Conservation (phyloP, 2,888 invertebrate genomes). For the Idaea dimidiata region DNA sequence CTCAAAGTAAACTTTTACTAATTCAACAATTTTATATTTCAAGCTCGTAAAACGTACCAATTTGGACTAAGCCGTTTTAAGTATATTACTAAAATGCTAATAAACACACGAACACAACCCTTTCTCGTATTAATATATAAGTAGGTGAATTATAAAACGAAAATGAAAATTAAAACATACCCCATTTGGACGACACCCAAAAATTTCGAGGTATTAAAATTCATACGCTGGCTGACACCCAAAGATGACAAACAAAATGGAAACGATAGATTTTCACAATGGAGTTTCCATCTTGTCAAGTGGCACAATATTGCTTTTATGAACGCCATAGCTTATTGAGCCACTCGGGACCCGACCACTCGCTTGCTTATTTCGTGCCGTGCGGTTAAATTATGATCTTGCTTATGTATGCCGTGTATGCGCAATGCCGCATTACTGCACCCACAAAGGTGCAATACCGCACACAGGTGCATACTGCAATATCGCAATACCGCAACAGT, state of each 20-base stretch:
- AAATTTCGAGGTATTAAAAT: slow-evolving; percentile 32
- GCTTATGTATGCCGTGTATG: no score
- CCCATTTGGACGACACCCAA: slow-evolving; percentile 29
- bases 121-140: neutral
- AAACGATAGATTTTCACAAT: slow-evolving; percentile 25
- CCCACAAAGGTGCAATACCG: no score
- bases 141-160: neutral
- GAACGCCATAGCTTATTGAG: slow-evolving; percentile 12
- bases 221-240: slow-evolving; percentile 33
- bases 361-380: no score
- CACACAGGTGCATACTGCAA: no score
- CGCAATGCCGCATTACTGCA: no score
- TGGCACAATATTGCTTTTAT: slow-evolving; percentile 42
- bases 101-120: neutral
- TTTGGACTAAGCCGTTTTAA: neutral
- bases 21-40: neutral
- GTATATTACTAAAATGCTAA: neutral
- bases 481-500: no score
- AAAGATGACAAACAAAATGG: slow-evolving; percentile 28
- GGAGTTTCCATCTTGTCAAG: slow-evolving; percentile 34
- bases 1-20: no score
- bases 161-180: neutral
- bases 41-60: neutral
- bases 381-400: no score
- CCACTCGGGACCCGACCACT: no score